Conservation (phyloP, 2,888 invertebrate genomes). For the Blera fallax region DNA sequence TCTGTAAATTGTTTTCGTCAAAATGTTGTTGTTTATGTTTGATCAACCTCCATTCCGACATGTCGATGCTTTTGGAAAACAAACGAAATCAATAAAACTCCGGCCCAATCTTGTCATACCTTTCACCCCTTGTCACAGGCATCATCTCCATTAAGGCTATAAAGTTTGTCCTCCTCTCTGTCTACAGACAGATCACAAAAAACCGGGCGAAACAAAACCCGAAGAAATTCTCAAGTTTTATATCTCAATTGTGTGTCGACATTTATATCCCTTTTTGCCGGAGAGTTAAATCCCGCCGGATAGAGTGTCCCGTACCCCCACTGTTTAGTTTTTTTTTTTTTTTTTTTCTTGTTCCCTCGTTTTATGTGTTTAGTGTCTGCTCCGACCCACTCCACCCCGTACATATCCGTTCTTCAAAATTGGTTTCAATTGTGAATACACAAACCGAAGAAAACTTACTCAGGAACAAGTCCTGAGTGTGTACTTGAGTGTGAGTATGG, state of each 20-base stretch:
- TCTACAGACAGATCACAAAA: slow-evolving; percentile 43
- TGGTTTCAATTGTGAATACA: slow-evolving; percentile 61
- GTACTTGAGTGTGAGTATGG: slow-evolving; percentile 9
- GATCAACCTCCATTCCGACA: not conserved
- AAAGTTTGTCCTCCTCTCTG: slow-evolving; percentile 49
- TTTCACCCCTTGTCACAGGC: slow-evolving; percentile 58
- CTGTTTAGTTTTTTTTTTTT: not conserved
- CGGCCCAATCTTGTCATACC: slow-evolving; percentile 38
- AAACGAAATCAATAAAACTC: slow-evolving; percentile 63
- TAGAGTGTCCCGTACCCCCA: slow-evolving; percentile 10
- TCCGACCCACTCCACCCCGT: not conserved
- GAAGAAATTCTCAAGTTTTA: slow-evolving; percentile 66
- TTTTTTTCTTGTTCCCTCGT: not conserved
- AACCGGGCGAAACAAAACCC: slow-evolving; percentile 40
- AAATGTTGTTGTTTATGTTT: not conserved
- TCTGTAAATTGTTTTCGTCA: not conserved
- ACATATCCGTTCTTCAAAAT: slow-evolving; percentile 38
- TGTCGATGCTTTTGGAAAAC: slow-evolving; percentile 15
- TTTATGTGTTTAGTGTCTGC: slow-evolving; percentile 52
- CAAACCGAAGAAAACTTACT: slow-evolving; percentile 48
- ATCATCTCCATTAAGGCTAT: slow-evolving; percentile 69
- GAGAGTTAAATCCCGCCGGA: slow-evolving; percentile 54
- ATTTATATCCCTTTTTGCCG: slow-evolving; percentile 68
- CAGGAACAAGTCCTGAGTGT: slow-evolving; percentile 19
- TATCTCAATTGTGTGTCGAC: slow-evolving; percentile 71